Evolutionary conservation across 1,140 invertebrate species (phyloP).

Genomic region (Hycleus phaleratus): DNA sequence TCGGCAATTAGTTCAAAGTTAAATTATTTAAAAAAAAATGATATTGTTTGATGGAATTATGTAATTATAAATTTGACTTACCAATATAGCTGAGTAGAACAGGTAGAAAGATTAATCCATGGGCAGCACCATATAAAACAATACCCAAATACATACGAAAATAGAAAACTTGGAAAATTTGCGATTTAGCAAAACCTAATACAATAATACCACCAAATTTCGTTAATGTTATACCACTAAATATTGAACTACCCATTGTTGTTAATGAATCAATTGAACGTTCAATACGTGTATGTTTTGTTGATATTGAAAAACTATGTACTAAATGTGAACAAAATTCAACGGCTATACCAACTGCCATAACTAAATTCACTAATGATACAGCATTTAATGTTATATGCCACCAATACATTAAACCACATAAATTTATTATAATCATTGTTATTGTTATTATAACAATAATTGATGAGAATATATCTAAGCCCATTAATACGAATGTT

Average conservation of each 20-base stretch:
- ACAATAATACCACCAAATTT: constrained; percentile 95
- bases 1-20: no score
- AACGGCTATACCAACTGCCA: constrained; percentile 96
- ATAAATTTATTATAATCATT: constrained; percentile 89
- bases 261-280: constrained; percentile 77
- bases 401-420: constrained; percentile 97
- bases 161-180: constrained; percentile 96
- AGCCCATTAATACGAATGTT: constrained; percentile 87
- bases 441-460: constrained; percentile 86
- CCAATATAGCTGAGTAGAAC: constrained; percentile 94
- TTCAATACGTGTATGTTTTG: constrained; percentile 59
- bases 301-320: constrained; percentile 80
- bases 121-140: constrained; percentile 90
- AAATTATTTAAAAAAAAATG: no score
- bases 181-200: constrained; percentile 90
- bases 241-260: constrained; percentile 92
- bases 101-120: constrained; percentile 93
- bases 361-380: constrained; percentile 96
- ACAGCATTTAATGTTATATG: constrained; percentile 93
- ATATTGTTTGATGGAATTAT: no score
- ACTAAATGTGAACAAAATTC: constrained; percentile 98
- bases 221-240: constrained; percentile 95
- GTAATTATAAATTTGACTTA: constrained; percentile 48
- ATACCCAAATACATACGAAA: constrained; percentile 98
- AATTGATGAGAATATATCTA: constrained; percentile 82